Evolutionary conservation across 2,113 vertebrate genomes (phyloP).

Genomic region (Alligator sinensis): DNA sequence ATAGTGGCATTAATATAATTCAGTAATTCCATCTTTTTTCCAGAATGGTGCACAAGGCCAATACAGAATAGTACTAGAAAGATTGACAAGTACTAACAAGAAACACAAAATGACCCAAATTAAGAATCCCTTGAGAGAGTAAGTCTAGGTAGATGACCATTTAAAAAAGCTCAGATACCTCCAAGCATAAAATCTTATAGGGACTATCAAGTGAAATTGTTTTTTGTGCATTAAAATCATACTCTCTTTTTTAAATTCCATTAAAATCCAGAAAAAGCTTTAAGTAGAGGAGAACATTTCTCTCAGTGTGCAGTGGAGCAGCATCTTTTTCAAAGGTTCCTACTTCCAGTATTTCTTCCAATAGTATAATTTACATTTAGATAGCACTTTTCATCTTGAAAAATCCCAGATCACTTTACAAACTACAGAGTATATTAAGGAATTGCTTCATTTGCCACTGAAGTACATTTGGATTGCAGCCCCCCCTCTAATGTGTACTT

Average conservation of each 20-base stretch:
- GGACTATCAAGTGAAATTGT: background rate
- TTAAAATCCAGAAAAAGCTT: background rate
- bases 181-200: slow-evolving; percentile 6
- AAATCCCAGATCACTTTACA: background rate
- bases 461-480: background rate
- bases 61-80: background rate
- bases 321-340: slow-evolving; percentile 37
- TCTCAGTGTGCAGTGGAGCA: background rate
- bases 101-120: background rate
- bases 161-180: background rate
- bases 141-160: background rate
- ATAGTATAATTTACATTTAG: slow-evolving; percentile 29
- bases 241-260: background rate
- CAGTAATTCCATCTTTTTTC: background rate
- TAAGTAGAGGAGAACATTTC: background rate
- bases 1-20: background rate
- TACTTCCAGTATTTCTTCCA: background rate
- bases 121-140: background rate
- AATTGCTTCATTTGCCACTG: background rate
- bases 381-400: background rate
- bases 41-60: background rate
- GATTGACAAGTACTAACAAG: background rate
- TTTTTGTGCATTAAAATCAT: background rate
- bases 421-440: background rate
- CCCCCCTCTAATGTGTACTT: background rate